Evolutionary conservation across 2,888 invertebrate species (phyloP), one percentile per base, ranked within the genome.

Genomic region (Synanthedon tipuliformis): DNA sequence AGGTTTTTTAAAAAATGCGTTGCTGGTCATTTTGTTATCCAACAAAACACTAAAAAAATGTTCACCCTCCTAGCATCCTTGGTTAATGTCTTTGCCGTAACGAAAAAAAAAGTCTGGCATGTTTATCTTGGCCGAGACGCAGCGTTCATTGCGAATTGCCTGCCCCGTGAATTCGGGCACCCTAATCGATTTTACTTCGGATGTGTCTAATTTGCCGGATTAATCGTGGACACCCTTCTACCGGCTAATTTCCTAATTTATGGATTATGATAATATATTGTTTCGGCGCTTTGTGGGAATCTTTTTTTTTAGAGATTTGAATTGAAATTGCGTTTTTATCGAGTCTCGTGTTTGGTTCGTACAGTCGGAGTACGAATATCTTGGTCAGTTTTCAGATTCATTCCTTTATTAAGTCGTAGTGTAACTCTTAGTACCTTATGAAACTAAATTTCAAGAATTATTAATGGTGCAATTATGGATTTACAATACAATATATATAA

Each of bases 51-150:
- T 5, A 8, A 49, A 45, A 16, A 12, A 15, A 56, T 66, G 73
- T 77, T 59, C 71, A 77, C 81, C 64, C 66, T 53, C 60, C 59
- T 63, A 69, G 68, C 75, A 81, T 85, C 87, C 87, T 83, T 85
- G 86, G 78, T 83, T 87, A 87, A 87, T 87, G 87, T 87, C 87
- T 87, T 85, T 73, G 78, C 73, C 72, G 79, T 75, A 75, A 71
- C 73, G 74, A 78, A 80, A 85, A 75, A 57, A 72, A 84, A 86
- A 82, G 69, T 65, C 75, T 75, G 83, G 81, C 81, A 82, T 87
- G 87, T 87, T 87, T 87, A 87, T 87, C 87, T 86, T 87, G 77
- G 75, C 69, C 67, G 74, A 71, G 78, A 69, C 71, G 72, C 75
- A 62, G 72, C 75, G 68, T 65, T 34, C 68, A 62, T 71, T 72